Evolutionary conservation across 2,113 vertebrate genomes (phyloP).

Genomic region (Dryoscopus gambensis): DNA sequence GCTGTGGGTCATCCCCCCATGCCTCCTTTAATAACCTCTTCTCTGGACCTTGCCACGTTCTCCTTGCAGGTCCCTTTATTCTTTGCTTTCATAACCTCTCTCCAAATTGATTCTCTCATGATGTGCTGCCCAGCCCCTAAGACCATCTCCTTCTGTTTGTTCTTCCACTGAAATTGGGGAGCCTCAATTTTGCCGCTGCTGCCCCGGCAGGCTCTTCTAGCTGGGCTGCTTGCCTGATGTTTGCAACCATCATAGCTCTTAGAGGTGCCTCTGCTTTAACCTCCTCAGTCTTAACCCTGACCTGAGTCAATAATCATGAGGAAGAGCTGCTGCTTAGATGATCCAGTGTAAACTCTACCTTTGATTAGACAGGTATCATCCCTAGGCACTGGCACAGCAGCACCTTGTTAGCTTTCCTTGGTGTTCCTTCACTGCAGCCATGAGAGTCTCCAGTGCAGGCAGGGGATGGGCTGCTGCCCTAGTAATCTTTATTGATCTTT

Average conservation of each 20-base stretch:
- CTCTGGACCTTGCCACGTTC: background rate
- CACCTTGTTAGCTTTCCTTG: constrained; percentile 15
- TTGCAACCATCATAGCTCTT: constrained; percentile 37
- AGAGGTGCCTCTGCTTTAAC: background rate
- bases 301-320: constrained; percentile 35
- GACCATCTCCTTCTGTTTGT: background rate
- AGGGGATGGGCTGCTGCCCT: constrained; percentile 24
- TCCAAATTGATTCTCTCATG: background rate
- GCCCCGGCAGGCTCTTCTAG: background rate
- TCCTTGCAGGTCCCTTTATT: background rate
- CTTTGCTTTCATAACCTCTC: background rate
- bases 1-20: background rate
- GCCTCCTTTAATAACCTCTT: background rate
- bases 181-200: background rate
- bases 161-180: background rate
- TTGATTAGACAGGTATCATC: constrained; percentile 41
- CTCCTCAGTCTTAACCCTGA: constrained; percentile 29
- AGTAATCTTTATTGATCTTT: constrained; percentile 58
- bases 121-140: background rate
- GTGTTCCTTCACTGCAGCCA: background rate
- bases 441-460: background rate
- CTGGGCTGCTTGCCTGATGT: background rate
- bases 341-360: constrained; percentile 37
- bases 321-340: constrained; percentile 15
- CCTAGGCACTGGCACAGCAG: background rate